Conservation (phyloP, 2,888 invertebrate genomes). For the Leptogaster cylindrica region DNA sequence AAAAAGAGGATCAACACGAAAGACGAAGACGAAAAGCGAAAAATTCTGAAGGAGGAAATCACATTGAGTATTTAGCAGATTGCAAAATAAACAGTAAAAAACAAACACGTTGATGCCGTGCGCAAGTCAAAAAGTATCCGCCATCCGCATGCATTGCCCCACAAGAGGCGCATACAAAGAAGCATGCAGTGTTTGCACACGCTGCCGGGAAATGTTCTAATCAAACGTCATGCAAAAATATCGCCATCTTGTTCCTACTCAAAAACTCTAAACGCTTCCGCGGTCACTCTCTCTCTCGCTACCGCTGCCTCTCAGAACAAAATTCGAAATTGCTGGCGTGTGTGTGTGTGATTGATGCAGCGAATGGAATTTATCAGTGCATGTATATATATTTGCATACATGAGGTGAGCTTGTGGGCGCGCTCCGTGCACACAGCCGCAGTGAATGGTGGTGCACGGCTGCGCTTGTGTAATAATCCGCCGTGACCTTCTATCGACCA, state of each 20-base stretch:
- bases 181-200: not conserved
- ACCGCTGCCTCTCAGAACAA: not conserved
- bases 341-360: slow-evolving; percentile 23
- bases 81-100: not conserved
- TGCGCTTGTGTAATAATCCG: slow-evolving; percentile 44
- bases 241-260: slow-evolving; percentile 12
- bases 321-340: not conserved
- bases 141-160: not conserved
- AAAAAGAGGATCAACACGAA: not conserved
- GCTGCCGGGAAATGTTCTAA: slow-evolving; percentile 14
- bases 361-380: not conserved
- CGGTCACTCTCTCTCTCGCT: slow-evolving; percentile 14
- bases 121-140: slow-evolving; percentile 33
- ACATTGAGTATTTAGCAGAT: not conserved
- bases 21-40: not conserved
- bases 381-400: not conserved
- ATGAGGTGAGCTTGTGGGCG: not conserved
- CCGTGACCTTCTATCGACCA: slow-evolving; percentile 54
- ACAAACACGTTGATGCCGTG: not conserved
- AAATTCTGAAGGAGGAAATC: slow-evolving; percentile 2
- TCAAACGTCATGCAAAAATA: slow-evolving; percentile 10
- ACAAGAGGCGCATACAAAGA: not conserved
- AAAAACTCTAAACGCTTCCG: not conserved
- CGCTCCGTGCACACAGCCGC: slow-evolving; percentile 15
- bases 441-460: slow-evolving; percentile 38